A percentile compares a stretch with the other conserved stretches of the same genome.
Evolutionary conservation across 2,888 invertebrate genomes (phyloP).

Genomic region (Campoletis raptor): DNA sequence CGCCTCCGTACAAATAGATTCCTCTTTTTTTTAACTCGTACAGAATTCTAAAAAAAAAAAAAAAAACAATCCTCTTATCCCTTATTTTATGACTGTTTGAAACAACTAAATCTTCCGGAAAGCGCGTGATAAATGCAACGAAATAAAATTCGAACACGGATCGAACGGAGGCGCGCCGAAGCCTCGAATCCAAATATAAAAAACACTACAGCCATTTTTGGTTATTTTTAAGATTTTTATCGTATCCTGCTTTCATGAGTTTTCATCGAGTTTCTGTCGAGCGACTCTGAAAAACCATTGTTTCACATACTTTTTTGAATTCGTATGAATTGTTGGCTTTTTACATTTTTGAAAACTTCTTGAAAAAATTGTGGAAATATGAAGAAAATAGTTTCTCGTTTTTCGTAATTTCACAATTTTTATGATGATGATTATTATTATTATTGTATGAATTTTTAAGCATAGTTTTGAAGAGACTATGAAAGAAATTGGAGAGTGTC

Average conservation of each 20-base stretch:
- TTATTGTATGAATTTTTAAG: background rate
- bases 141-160: background rate
- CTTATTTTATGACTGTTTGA: slow-evolving; percentile 6
- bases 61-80: background rate
- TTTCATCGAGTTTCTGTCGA: too few species aligned
- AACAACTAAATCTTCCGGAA: slow-evolving; percentile 2
- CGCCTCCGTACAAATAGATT: background rate
- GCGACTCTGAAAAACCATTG: too few species aligned
- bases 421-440: background rate
- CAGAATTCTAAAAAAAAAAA: background rate
- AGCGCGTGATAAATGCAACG: background rate
- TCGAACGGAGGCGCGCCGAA: background rate
- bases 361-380: too few species aligned
- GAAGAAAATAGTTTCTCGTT: too few species aligned
- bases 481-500: slow-evolving; percentile 6
- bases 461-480: background rate
- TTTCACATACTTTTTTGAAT: too few species aligned
- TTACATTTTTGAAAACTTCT: too few species aligned
- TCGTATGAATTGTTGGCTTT: too few species aligned
- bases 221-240: background rate
- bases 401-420: too few species aligned
- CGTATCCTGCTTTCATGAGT: too few species aligned
- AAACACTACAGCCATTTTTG: background rate
- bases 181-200: background rate
- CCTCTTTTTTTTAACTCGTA: background rate